Base-by-base conservation (phyloP, 2,797 vertebrate species). In the Simalia tracyae region DNA sequence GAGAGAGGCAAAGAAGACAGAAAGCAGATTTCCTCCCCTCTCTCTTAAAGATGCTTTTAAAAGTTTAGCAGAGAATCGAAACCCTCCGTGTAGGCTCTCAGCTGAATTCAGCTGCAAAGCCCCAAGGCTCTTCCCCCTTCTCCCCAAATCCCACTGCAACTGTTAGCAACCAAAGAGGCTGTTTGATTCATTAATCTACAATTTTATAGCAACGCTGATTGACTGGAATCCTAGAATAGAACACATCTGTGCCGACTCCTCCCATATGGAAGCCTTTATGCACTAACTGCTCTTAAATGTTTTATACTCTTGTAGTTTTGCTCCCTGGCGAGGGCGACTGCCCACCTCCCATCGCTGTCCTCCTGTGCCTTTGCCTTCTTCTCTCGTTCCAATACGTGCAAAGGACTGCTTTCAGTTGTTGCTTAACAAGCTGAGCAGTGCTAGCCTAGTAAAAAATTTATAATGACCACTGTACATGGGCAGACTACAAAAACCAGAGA, bases 401-500 rank as follows among this genome's bases (percentile, higher is more conserved):
- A 88, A 72, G 61, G 26, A n/a, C 86, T 61, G 91, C 46, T 93
- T 90, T 92, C 72, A 24, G 85, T 86, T 90, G 89, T 86, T 92
- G 50, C 90, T 92, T 92, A 92, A 93, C 85, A 92, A 84, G 86
- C 88, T 60, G 89, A 90, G 90, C 24, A 81, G 85, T 85, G 66
- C 72, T 61, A 15, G 88, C 15, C 91, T 90, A 90, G 92, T 93
- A 68, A 93, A 93, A 92, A 85, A 88, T 92, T 92, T 76, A 93
- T 88, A 93, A 88, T 90, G 86, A 85, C 61, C 86, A 61, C 26
- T 66, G 89, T 46, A 61, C 91, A 84, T 9, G 60, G 64, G 60
- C 31, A 19, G 68, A 84, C 84, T 87, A 64, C 87, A 84, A 66
- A 66, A 50, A 36, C 36, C 2, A 59, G 66, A n/a, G 14, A 57